Evolutionary conservation across 92 coral and sea anemone genomes (phyloP).

Genomic region (Anthopleura xanthogrammica): DNA sequence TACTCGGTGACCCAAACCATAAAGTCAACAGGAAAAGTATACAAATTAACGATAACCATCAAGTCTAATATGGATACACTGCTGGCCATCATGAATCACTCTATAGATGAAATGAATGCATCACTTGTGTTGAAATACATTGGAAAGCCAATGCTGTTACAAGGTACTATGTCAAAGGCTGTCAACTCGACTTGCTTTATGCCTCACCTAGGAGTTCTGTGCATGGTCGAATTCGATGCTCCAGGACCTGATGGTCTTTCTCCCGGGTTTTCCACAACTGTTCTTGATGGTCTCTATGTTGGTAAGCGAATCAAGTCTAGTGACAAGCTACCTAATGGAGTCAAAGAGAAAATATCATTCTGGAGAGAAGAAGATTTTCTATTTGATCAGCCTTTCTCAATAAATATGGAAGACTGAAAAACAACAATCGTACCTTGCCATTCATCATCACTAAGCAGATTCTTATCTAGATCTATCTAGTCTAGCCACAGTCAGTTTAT

Average conservation of each 20-base stretch:
- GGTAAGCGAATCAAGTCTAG: background rate
- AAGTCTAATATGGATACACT: conserved; percentile 28
- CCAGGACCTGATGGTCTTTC: conserved; percentile 56
- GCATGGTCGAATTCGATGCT: conserved; percentile 41
- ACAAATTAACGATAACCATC: conserved; percentile 19
- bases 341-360: background rate
- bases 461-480: too few relatives aligned
- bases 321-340: background rate
- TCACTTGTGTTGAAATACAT: conserved; percentile 36
- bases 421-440: too few relatives aligned
- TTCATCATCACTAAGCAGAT: too few relatives aligned
- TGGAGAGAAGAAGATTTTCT: background rate
- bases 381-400: too few relatives aligned
- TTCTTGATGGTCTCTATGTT: background rate
- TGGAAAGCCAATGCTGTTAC: conserved; percentile 45
- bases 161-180: conserved; percentile 4
- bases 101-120: background rate
- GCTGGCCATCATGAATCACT: background rate
- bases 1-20: conserved; percentile 33
- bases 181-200: conserved; percentile 22
- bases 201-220: conserved; percentile 38
- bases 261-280: conserved; percentile 29
- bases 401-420: too few relatives aligned
- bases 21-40: conserved; percentile 33
- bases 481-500: too few relatives aligned